Conservation (phyloP, 2,113 vertebrate species). For the Parotia lawesii region DNA sequence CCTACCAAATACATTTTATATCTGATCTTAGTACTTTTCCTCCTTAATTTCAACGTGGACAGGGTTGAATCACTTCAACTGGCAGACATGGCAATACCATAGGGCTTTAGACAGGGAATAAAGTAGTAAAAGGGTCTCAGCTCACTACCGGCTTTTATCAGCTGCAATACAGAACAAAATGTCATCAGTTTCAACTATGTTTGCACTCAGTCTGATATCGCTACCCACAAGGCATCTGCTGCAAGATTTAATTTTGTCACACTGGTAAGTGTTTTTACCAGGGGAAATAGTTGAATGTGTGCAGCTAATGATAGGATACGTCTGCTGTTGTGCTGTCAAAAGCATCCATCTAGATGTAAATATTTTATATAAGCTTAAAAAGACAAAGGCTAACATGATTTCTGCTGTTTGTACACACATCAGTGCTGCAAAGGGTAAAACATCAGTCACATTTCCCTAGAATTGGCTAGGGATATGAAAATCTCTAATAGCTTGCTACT, state of each 20-base stretch:
- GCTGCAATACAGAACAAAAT: slow-evolving; percentile 15
- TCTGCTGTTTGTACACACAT: background rate
- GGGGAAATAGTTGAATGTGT: background rate
- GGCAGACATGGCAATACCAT: background rate
- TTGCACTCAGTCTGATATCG: slow-evolving; percentile 43
- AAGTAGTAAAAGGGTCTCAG: background rate
- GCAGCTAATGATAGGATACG: background rate
- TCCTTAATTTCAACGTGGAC: background rate
- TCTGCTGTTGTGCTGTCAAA: slow-evolving; percentile 13
- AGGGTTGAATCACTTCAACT: background rate
- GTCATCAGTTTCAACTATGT: slow-evolving; percentile 10
- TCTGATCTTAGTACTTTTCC: background rate
- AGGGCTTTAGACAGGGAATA: background rate
- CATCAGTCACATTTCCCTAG: background rate
- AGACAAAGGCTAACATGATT: background rate
- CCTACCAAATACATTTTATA: background rate
- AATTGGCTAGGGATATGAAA: background rate
- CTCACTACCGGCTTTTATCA: slow-evolving; percentile 24
- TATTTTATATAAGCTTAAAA: slow-evolving; percentile 15
- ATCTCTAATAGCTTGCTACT: background rate
- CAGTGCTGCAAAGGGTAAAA: background rate
- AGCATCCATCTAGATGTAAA: slow-evolving; percentile 18
- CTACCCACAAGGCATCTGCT: slow-evolving; percentile 59
- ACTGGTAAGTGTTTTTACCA: slow-evolving; percentile 18
- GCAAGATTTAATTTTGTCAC: slow-evolving; percentile 48